Evolutionary conservation across 1,140 invertebrate genomes (phyloP).

Genomic region (Teleogryllus occipitalis): DNA sequence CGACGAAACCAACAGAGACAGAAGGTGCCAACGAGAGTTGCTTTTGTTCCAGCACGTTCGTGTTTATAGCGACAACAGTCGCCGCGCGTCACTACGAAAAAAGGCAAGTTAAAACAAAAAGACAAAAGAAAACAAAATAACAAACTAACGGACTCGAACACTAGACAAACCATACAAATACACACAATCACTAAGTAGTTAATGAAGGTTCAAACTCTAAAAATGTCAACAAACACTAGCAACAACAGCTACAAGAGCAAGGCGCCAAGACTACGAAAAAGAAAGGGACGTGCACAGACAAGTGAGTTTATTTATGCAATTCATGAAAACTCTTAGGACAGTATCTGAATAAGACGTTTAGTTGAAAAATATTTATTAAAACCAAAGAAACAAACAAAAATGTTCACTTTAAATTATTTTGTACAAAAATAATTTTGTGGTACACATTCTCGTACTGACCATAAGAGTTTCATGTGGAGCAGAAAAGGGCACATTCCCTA

Average conservation of each 20-base stretch:
- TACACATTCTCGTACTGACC: no score
- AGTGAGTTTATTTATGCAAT: neutral
- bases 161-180: no score
- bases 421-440: no score
- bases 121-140: neutral
- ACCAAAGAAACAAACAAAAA: no score
- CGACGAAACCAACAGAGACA: neutral
- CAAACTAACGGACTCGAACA: no score
- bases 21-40: neutral
- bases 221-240: neutral
- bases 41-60: neutral
- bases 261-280: neutral
- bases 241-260: neutral
- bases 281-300: neutral
- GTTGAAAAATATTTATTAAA: no score
- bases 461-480: no score
- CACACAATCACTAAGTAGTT: neutral
- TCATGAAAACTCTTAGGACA: neutral
- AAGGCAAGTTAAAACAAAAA: neutral
- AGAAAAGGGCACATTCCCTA: no score
- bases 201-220: neutral
- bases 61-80: neutral
- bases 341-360: neutral
- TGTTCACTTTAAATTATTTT: no score
- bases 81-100: neutral